These are phyloP conservation scores for Oscheius sp. DNA, from an alignment of 2,888 invertebrate species.

Conservation along the genomic window DNA sequence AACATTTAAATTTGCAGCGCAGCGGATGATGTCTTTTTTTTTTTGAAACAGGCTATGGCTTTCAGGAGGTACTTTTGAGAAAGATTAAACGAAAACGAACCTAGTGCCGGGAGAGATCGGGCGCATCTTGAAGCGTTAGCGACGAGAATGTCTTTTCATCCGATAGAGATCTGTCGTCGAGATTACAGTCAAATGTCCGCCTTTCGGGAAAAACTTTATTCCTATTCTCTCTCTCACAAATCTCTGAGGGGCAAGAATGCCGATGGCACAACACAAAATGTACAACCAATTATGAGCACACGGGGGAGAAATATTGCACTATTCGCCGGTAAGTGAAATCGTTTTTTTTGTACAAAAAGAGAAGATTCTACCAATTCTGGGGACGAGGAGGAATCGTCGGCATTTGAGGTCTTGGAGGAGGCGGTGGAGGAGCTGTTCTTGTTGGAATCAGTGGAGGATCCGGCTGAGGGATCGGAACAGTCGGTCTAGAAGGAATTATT, in stretches of 20 bases:
- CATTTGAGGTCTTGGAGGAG: constrained; percentile 46
- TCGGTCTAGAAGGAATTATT: constrained; percentile 24
- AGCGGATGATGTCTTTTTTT: too few relatives aligned
- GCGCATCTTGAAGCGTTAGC: constrained; percentile 11
- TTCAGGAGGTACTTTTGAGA: too few relatives aligned
- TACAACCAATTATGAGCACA: constrained; percentile 5
- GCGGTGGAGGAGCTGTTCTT: constrained; percentile 49
- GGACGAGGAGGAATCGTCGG: constrained; percentile 50
- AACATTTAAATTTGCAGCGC: too few relatives aligned
- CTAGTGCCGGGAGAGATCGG: constrained; percentile 17
- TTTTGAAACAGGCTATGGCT: too few relatives aligned
- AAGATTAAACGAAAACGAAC: background rate
- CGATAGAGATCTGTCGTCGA: background rate
- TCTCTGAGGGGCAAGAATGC: background rate
- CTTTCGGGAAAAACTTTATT: background rate
- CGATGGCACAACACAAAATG: background rate
- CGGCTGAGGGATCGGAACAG: constrained; percentile 30
- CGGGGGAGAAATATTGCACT: background rate
- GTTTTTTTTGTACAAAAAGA: background rate
- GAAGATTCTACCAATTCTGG: constrained; percentile 19
- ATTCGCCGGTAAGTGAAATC: too few relatives aligned
- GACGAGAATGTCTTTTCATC: background rate
- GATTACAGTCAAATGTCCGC: too few relatives aligned
- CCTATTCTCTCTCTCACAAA: background rate
- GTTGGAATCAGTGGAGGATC: constrained; percentile 31